Percentiles rank a stretch among this genome's conserved stretches.
These are phyloP conservation scores for Ageneiosus marmoratus DNA, from an alignment of 2,113 vertebrate species.

Conservation along the genomic window DNA sequence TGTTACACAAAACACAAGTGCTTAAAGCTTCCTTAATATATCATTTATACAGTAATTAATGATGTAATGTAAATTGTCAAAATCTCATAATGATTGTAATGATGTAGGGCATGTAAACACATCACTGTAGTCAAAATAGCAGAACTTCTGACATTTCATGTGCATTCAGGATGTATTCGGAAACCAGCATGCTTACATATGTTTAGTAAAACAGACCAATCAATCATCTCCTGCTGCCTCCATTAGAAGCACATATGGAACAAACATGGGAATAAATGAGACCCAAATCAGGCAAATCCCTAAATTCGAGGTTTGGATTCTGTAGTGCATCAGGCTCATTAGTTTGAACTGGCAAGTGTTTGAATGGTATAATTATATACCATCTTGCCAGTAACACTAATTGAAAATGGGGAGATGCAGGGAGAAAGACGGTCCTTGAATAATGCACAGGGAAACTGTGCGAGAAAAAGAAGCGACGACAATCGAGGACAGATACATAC, in stretches of 20 bases:
- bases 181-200: neutral
- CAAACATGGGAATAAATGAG: neutral
- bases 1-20: neutral
- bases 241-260: neutral
- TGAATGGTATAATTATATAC: slow-evolving; percentile 9
- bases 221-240: neutral
- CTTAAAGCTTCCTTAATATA: too few relatives aligned
- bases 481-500: slow-evolving; percentile 27
- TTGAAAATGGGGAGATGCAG: slow-evolving; percentile 6
- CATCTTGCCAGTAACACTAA: slow-evolving; percentile 5
- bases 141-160: neutral
- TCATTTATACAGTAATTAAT: too few relatives aligned
- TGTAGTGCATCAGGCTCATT: slow-evolving; percentile 6
- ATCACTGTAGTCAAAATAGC: neutral
- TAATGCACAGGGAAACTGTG: neutral
- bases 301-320: neutral
- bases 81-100: neutral
- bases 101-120: neutral
- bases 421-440: neutral
- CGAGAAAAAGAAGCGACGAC: neutral
- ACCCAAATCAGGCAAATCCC: slow-evolving; percentile 11
- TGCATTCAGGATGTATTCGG: neutral
- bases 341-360: slow-evolving; percentile 7
- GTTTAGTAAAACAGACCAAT: neutral
- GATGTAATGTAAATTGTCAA: neutral